These are phyloP conservation scores for Agrochola macilenta DNA, from an alignment of 2,888 invertebrate species.

Conservation along the genomic window DNA sequence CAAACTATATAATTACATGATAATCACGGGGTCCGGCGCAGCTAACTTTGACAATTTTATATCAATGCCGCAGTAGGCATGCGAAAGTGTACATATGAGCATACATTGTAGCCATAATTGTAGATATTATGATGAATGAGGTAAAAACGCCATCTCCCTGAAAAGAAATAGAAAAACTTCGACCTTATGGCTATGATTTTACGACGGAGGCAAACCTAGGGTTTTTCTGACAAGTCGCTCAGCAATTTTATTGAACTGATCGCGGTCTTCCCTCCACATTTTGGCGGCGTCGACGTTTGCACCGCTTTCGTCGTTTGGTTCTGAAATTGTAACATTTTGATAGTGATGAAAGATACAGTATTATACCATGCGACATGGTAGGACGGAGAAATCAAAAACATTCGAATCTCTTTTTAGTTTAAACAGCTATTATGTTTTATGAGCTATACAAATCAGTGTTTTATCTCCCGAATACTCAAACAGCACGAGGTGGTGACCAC, in stretches of 20 bases:
- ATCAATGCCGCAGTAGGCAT: not conserved
- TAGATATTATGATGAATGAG: slow-evolving; percentile 29
- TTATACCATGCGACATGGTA: not conserved
- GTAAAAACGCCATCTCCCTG: slow-evolving; percentile 36
- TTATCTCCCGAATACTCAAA: not conserved
- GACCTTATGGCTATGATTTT: slow-evolving; percentile 52
- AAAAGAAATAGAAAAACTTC: slow-evolving; percentile 27
- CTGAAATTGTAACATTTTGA: slow-evolving; percentile 84
- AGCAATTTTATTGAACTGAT: slow-evolving; percentile 98
- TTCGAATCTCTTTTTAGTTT: not conserved
- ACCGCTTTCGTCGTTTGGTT: slow-evolving; percentile 99
- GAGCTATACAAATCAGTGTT: not conserved
- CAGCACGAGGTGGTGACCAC: not conserved
- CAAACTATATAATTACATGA: slow-evolving; percentile 4
- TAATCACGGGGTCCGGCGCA: not conserved
- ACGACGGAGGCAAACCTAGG: slow-evolving; percentile 92
- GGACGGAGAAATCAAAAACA: not conserved
- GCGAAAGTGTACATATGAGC: slow-evolving; percentile 1
- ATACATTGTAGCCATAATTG: slow-evolving; percentile 13
- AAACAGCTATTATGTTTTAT: not conserved
- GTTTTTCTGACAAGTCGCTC: slow-evolving; percentile 97
- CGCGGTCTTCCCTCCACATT: slow-evolving; percentile 99
- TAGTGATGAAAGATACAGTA: not conserved
- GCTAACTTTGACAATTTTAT: not conserved
- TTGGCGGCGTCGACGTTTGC: slow-evolving; percentile 99